phyloP scores from a whole-genome alignment of 2,888 invertebrate species.

The Allophyes oxyacanthae region DNA sequence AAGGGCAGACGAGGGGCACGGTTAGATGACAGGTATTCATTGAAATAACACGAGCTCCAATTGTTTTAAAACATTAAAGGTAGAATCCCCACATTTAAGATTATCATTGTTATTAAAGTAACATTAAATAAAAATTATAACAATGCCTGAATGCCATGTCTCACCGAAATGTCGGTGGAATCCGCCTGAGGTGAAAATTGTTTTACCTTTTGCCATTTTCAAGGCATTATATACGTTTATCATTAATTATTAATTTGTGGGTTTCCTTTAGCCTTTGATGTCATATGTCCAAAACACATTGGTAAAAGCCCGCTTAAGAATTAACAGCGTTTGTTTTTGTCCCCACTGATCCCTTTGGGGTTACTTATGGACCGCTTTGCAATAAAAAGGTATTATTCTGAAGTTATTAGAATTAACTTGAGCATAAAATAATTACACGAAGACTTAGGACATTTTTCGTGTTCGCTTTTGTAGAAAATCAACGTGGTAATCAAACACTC shows the following conservation, averaged over 20 bases:
- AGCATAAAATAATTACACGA: background rate
- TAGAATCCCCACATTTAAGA: slow-evolving; percentile 4
- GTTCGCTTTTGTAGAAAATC: no score
- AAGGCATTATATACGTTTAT: slow-evolving; percentile 28
- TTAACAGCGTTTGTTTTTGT: slow-evolving; percentile 42
- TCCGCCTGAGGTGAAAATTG: slow-evolving; percentile 25
- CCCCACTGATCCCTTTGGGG: slow-evolving; percentile 14
- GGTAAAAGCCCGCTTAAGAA: slow-evolving; percentile 13
- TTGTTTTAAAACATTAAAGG: background rate
- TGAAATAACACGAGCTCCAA: background rate
- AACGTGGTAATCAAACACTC: no score
- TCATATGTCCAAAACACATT: slow-evolving; percentile 20
- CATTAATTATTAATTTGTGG: slow-evolving; percentile 30
- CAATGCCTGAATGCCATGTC: slow-evolving; percentile 37
- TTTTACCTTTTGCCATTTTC: slow-evolving; percentile 16
- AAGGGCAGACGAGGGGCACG: background rate
- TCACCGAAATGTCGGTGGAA: slow-evolving; percentile 37
- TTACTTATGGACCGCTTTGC: slow-evolving; percentile 7
- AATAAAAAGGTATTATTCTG: slow-evolving; percentile 29
- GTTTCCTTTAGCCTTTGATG: slow-evolving; percentile 17
- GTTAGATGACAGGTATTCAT: background rate
- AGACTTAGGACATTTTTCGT: background rate
- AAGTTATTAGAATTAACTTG: slow-evolving; percentile 4
- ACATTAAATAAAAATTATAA: slow-evolving; percentile 35
- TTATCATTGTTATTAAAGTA: slow-evolving; percentile 16